These are phyloP conservation scores for Pecten maximus DNA, from an alignment of 2,888 invertebrate genomes.

Conservation along the genomic window DNA sequence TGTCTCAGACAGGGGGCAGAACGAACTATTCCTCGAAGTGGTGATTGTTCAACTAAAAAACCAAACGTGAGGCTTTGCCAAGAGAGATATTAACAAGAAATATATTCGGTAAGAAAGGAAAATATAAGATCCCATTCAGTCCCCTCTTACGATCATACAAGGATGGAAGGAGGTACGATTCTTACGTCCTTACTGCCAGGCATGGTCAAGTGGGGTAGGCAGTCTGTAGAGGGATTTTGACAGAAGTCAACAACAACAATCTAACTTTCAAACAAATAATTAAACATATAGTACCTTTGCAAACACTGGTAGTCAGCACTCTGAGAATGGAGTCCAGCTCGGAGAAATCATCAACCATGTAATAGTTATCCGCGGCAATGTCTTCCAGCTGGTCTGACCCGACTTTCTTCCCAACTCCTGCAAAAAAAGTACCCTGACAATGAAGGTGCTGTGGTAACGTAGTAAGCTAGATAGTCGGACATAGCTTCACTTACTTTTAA, in stretches of 20 bases:
- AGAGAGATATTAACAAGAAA: too few relatives aligned
- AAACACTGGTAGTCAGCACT: slow-evolving; percentile 21
- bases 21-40: too few relatives aligned
- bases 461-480: too few relatives aligned
- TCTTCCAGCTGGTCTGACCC: slow-evolving; percentile 35
- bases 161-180: too few relatives aligned
- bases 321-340: not conserved
- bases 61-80: too few relatives aligned
- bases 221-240: not conserved
- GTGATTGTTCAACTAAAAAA: too few relatives aligned
- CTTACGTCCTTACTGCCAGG: too few relatives aligned
- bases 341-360: slow-evolving; percentile 41
- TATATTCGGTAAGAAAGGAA: not conserved
- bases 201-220: too few relatives aligned
- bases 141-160: not conserved
- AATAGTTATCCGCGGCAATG: not conserved
- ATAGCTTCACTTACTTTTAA: too few relatives aligned
- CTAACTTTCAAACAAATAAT: not conserved
- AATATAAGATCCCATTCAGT: not conserved
- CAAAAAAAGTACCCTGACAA: not conserved
- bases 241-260: not conserved
- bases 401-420: slow-evolving; percentile 32
- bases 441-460: too few relatives aligned
- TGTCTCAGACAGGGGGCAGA: too few relatives aligned
- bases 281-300: slow-evolving; percentile 16